A percentile compares a stretch with the other conserved stretches of the same genome.
Evolutionary conservation across 2,797 vertebrate genomes (phyloP).

Genomic region (Micropoecilia bifurca): DNA sequence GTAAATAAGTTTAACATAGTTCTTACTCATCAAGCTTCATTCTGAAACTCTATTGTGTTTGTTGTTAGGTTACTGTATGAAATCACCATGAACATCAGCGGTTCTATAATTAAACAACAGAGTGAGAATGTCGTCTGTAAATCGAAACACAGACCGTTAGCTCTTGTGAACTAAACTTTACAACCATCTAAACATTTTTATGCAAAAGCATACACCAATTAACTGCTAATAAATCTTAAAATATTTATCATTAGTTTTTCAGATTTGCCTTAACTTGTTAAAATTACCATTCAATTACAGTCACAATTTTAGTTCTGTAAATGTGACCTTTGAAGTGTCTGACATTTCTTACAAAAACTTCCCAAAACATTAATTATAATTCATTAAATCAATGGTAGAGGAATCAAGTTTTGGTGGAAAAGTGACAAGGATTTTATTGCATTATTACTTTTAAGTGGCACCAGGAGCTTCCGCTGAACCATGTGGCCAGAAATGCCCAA

Average conservation of each 20-base stretch:
- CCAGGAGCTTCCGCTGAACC: not conserved
- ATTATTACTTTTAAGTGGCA: not conserved
- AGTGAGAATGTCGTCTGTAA: not conserved
- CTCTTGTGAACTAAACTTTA: not conserved
- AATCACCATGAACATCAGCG: not conserved
- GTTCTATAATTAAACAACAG: not conserved
- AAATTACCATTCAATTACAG: not conserved
- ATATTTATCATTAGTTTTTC: not conserved
- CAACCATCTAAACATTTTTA: not conserved
- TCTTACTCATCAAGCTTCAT: too few species aligned
- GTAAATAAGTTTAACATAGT: not conserved
- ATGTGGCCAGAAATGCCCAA: not conserved
- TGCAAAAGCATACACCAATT: not conserved
- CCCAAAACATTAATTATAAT: not conserved
- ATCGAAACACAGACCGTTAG: not conserved
- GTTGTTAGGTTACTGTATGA: constrained; percentile 1
- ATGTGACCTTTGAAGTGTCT: not conserved
- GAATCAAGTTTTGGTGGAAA: not conserved
- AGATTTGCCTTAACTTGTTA: not conserved
- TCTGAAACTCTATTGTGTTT: not conserved
- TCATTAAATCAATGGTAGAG: not conserved
- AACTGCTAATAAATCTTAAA: not conserved
- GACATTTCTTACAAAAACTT: not conserved
- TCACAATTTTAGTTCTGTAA: not conserved
- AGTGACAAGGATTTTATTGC: not conserved